Base-by-base conservation (phyloP, 37 sponge, comb jelly and placozoan genomes). In the Mnemiopsis leidyi region DNA sequence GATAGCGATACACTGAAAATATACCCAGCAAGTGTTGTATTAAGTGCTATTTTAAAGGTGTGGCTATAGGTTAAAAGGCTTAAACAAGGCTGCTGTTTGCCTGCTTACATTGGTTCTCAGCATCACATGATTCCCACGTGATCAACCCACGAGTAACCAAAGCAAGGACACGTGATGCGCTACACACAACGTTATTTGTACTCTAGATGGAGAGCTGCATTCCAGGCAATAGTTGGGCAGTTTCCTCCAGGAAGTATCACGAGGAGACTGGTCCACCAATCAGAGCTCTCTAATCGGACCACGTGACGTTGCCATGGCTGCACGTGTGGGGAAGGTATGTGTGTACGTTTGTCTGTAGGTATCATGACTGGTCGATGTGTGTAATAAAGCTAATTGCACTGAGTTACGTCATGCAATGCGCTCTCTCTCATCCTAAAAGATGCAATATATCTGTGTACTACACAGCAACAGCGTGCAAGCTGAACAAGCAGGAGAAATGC, bases 121-220 rank as follows among this genome's bases (percentile, higher is more conserved):
- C 3, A 28, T 71, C 75, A 71, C 75, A 25, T 71, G 75, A 18
- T 71, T 71, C 5, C 30, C 75, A 71, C 75, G 75, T 71, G 75
- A 71, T 18, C n/a, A 3, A 23, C 75, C 75, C 75, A 29, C 75
- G n/a, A 23, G 30, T 28, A 28, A 71, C 30, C 30, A 28, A 7
- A 18, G 75, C 20, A 71, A 71, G 3, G 20, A 13, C 25, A 29
- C 30, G 75, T 26, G 30, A 29, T 24, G 20, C 61, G 61, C 61
- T 48, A 48, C 61, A 48, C 13, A 5, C 13, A 18, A 48, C 61
- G 61, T 48, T 48, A 48, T 48, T 48, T 48, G 61, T 48, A 48
- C 13, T 18, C 13, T 13, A 48, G 61, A 48, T 18, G 61, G 61
- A 48, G 61, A 18, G 61, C 61, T 48, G 61, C 61, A 48, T 48